Evolutionary conservation across 2,888 invertebrate species (phyloP).

Genomic region (Chouioia cunea): DNA sequence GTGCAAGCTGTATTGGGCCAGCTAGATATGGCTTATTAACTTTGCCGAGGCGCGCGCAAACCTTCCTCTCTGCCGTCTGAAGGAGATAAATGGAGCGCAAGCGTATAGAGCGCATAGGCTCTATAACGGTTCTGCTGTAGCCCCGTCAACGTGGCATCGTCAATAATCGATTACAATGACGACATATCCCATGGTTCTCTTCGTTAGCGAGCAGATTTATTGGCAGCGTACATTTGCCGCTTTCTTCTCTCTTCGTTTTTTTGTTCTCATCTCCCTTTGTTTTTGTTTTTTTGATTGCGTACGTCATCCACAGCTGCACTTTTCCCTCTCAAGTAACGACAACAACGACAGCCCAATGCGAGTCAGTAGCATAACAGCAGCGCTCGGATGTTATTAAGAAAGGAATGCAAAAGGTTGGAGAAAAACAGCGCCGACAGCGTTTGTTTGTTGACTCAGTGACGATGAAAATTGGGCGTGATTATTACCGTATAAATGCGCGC

Average conservation of each 20-base stretch:
- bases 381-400: too few relatives aligned
- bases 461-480: too few relatives aligned
- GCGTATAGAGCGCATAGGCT: slow-evolving; percentile 46
- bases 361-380: neutral
- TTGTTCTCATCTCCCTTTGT: too few relatives aligned
- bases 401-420: too few relatives aligned
- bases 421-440: too few relatives aligned
- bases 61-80: slow-evolving; percentile 49
- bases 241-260: neutral
- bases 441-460: too few relatives aligned
- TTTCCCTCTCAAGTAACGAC: neutral
- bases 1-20: slow-evolving; percentile 39
- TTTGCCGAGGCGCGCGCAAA: slow-evolving; percentile 55
- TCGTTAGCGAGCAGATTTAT: slow-evolving; percentile 38
- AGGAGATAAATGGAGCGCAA: slow-evolving; percentile 56
- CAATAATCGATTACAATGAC: slow-evolving; percentile 55
- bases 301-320: neutral
- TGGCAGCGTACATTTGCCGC: slow-evolving; percentile 22
- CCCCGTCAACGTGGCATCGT: slow-evolving; percentile 52
- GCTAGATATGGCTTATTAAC: slow-evolving; percentile 65
- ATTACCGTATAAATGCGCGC: too few relatives aligned
- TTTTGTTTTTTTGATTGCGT: neutral
- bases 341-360: neutral
- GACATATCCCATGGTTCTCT: slow-evolving; percentile 9
- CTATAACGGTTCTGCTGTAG: slow-evolving; percentile 55